A percentile compares a stretch with the other conserved stretches of the same genome.
Evolutionary conservation across 2,797 vertebrate species (phyloP).

Genomic region (Leptodactylus fallax): DNA sequence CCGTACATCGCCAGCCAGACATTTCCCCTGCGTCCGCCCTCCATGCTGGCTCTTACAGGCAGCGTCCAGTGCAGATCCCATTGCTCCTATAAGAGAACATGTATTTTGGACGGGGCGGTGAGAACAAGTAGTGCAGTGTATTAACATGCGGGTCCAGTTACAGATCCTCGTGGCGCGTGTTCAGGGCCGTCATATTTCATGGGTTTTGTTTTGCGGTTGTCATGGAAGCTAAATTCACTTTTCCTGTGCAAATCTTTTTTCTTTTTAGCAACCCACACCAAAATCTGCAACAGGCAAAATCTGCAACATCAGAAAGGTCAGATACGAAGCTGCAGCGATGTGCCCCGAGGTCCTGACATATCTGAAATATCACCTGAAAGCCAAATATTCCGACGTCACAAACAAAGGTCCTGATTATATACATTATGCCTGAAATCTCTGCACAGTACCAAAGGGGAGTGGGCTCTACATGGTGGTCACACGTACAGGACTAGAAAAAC

Average conservation of each 20-base stretch:
- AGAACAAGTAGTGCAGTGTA: background rate
- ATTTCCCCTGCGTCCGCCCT: too few species aligned
- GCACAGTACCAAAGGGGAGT: too few species aligned
- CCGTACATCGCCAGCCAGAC: too few species aligned
- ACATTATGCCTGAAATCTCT: background rate
- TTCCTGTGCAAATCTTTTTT: background rate
- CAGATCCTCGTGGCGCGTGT: background rate
- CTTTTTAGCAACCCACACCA: background rate
- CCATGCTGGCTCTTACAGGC: too few species aligned
- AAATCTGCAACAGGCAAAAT: background rate
- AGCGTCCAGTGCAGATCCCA: too few species aligned
- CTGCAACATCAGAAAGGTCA: background rate
- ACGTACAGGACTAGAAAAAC: background rate
- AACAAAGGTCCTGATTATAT: too few species aligned
- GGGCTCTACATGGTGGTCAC: background rate
- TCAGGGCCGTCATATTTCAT: background rate
- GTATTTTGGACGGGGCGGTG: too few species aligned
- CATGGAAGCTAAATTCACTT: background rate
- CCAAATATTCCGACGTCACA: too few species aligned
- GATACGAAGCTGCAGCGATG: background rate
- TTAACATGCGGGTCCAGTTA: background rate
- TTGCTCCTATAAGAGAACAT: too few species aligned
- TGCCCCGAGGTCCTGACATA: background rate
- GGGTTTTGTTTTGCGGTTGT: background rate
- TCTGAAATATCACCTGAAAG: background rate